Base-by-base conservation (phyloP, 2,113 vertebrate species). In the Fulica atra region DNA sequence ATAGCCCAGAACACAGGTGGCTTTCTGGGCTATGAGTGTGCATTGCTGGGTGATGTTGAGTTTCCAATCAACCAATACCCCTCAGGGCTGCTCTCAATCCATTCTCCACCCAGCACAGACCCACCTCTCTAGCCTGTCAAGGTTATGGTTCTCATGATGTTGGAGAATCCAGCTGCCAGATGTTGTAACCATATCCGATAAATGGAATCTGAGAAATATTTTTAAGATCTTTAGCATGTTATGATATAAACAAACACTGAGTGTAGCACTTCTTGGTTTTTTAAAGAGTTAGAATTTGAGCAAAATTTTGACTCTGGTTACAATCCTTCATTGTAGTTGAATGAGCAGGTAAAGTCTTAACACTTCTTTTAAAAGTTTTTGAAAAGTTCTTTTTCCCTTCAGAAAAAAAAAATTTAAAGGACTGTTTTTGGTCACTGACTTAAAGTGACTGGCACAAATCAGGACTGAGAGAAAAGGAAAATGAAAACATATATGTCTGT, bases 351-450 rank as follows among this genome's bases (percentile, higher is more conserved):
- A 38, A 64, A 50, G 2, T 7, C 10, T 46, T 25, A 7, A 76
- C 74, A 12, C 3, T 17, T 16, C 59, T 79, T 65, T 5, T 0
- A 2, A 33, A 77, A 7, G 1, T 5, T 13, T 57, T 64, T 57
- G 7, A 1, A 7, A 61, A 31, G 10, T 23, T 19, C 6, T 40
- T 44, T 82, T 71, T 77, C 44, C 9, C 18, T 4, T 38, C 6
- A 5, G 12, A 36, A 74, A 23, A 36, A 74, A 23, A 66, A 28
- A 8, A 3, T 38, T 16, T 5, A 36, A 51, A 59, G 11, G 13
- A 21, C 8, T 74, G 28, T 25, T 80, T 82, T 46, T 25, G 10
- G 36, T 76, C 31, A 60, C 18, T 54, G 50, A 35, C 28, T 82
- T 92, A 51, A 90, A 88, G 53, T 4, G 4, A 38, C 2, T 24